Conservation (phyloP, 2,797 vertebrate species). For the Poeciliopsis presidionis region DNA sequence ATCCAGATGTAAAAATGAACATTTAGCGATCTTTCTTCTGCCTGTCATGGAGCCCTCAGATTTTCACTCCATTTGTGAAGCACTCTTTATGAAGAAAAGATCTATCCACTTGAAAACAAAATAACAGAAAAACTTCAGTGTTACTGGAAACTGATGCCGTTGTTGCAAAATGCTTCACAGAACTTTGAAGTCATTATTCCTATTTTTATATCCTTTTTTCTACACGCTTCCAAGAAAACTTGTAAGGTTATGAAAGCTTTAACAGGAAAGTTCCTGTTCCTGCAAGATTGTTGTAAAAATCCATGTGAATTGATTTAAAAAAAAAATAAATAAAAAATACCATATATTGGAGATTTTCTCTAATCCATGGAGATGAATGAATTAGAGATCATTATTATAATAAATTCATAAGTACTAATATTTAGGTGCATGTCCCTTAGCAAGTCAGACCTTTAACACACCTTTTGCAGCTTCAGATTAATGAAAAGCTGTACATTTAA, state of each 20-base stretch:
- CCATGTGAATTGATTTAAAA: background rate
- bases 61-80: background rate
- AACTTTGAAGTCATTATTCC: conserved; percentile 3
- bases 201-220: background rate
- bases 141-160: background rate
- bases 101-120: conserved; percentile 7
- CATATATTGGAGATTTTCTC: background rate
- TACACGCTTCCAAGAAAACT: background rate
- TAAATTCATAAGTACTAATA: background rate
- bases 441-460: background rate
- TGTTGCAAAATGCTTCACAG: background rate
- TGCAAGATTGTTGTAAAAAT: background rate
- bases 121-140: background rate
- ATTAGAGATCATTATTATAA: too few species aligned
- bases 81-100: conserved; percentile 16
- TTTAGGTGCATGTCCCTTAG: background rate
- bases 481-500: background rate
- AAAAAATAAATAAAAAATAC: too few species aligned
- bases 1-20: background rate
- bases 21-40: background rate
- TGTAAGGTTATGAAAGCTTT: background rate
- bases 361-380: background rate
- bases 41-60: background rate
- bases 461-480: background rate
- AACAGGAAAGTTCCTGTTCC: background rate